These are phyloP conservation scores for Numenius arquata DNA, from an alignment of 2,113 vertebrate genomes.

Conservation along the genomic window DNA sequence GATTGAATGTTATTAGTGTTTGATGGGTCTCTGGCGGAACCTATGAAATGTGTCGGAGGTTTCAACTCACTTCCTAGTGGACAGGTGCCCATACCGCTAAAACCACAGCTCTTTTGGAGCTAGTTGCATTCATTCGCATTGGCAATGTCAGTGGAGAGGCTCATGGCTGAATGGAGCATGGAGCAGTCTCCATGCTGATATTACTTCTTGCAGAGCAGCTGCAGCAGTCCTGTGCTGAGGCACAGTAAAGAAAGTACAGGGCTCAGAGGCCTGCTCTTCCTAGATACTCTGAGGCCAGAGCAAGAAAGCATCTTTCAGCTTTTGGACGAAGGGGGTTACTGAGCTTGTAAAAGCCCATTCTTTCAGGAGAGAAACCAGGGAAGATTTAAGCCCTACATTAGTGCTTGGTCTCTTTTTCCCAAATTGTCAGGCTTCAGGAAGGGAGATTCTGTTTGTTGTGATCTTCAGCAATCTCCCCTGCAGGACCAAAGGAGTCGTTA, in stretches of 20 bases:
- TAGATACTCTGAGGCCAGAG: background rate
- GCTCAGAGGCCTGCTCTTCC: background rate
- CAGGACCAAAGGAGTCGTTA: background rate
- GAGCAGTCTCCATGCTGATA: background rate
- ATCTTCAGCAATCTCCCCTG: background rate
- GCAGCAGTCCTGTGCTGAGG: background rate
- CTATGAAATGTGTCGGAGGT: conserved; percentile 13
- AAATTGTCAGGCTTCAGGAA: background rate
- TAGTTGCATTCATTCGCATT: background rate
- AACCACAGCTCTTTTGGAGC: conserved; percentile 43
- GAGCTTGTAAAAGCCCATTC: background rate
- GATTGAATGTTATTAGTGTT: conserved; percentile 46
- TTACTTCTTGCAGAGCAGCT: background rate
- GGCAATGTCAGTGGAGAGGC: background rate
- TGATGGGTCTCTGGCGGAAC: conserved; percentile 48
- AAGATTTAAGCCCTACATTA: background rate
- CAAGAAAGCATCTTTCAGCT: background rate
- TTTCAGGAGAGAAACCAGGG: background rate
- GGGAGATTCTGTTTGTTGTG: background rate
- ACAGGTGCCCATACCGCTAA: conserved; percentile 57
- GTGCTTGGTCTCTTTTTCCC: background rate
- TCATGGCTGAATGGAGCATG: accelerated
- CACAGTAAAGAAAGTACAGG: background rate
- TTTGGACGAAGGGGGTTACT: background rate
- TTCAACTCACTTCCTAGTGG: conserved; percentile 51